Conservation (phyloP, 2,888 invertebrate species). For the Orthonevra nobilis region DNA sequence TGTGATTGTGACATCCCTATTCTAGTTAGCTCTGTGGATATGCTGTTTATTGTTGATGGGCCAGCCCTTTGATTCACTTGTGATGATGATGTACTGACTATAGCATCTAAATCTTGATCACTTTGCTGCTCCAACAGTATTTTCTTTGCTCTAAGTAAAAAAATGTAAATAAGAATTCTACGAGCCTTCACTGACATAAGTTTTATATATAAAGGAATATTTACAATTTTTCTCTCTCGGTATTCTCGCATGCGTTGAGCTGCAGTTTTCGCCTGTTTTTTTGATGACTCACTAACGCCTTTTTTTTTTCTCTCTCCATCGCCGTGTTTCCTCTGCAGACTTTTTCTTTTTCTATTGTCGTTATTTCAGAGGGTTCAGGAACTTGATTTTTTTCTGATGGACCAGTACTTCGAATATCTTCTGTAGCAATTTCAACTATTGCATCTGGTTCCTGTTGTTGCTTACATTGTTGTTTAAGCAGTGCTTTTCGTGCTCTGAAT, state of each 20-base stretch:
- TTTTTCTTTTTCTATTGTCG: constrained; percentile 24
- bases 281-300: constrained; percentile 2
- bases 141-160: constrained; percentile 43
- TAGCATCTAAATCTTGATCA: constrained; percentile 17
- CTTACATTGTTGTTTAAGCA: constrained; percentile 7
- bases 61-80: too few species aligned
- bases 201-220: constrained; percentile 40
- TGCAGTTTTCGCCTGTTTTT: constrained; percentile 42
- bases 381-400: constrained; percentile 13
- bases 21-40: too few species aligned
- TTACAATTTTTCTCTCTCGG: constrained; percentile 46
- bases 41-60: too few species aligned
- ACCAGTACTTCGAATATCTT: constrained; percentile 27
- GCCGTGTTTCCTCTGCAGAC: constrained; percentile 29
- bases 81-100: constrained; percentile 13
- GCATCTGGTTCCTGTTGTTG: constrained; percentile 33
- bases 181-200: constrained; percentile 20
- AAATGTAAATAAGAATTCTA: constrained; percentile 25
- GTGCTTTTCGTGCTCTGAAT: constrained; percentile 34
- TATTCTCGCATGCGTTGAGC: constrained; percentile 43
- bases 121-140: constrained; percentile 38
- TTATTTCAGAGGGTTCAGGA: too few species aligned
- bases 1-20: too few species aligned
- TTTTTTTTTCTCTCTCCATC: constrained; percentile 37
- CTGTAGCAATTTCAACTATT: constrained; percentile 29